Percentiles rank a stretch among this genome's conserved stretches.
These are phyloP conservation scores for Actinemys pallida DNA, from an alignment of 2,113 vertebrate genomes.

Conservation along the genomic window DNA sequence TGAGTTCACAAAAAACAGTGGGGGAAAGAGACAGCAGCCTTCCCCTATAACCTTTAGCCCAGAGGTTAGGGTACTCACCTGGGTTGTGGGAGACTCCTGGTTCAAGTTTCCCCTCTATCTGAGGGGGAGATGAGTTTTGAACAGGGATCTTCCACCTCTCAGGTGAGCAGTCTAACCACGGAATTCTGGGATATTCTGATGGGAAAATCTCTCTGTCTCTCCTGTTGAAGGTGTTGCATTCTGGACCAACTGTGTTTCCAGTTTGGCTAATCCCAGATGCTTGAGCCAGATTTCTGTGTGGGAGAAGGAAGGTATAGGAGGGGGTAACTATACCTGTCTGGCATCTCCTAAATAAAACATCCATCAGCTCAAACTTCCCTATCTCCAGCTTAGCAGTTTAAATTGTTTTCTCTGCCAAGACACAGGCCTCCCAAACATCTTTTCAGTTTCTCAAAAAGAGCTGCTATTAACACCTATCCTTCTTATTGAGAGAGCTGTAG, in stretches of 20 bases:
- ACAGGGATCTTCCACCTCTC: not conserved
- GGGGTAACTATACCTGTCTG: not conserved
- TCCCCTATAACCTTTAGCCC: not conserved
- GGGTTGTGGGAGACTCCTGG: not conserved
- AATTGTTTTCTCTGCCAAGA: not conserved
- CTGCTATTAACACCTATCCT: not conserved
- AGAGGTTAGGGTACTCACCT: not conserved
- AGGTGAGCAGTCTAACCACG: not conserved
- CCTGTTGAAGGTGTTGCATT: not conserved
- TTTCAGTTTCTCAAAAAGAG: not conserved
- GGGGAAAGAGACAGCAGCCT: not conserved
- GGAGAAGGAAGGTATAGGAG: not conserved
- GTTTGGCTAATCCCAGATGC: not conserved
- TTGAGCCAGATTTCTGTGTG: not conserved
- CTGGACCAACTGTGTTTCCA: not conserved
- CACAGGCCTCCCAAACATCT: not conserved
- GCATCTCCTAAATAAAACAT: not conserved
- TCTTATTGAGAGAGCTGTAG: slow-evolving; percentile 9
- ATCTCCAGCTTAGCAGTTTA: not conserved
- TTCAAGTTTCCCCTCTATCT: not conserved
- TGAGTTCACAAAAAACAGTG: not conserved
- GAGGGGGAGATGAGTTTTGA: not conserved
- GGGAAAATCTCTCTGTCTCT: not conserved
- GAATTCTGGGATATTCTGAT: not conserved
- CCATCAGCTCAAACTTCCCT: not conserved